These are phyloP conservation scores for Oxygymnocypris stewartii DNA, from an alignment of 2,113 vertebrate genomes.

Conservation along the genomic window DNA sequence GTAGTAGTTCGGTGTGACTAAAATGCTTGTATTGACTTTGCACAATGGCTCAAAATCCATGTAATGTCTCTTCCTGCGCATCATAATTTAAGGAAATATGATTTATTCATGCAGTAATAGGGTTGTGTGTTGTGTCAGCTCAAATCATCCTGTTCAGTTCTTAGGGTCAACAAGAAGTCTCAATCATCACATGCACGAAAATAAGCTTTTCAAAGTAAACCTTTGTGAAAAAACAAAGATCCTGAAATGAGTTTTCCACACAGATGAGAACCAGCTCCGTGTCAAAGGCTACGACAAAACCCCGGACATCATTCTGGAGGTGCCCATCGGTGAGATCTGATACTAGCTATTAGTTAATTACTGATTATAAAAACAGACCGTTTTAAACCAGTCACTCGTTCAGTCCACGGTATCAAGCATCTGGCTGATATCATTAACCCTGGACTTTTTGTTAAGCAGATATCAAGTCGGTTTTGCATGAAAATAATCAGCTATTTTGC, in stretches of 20 bases:
- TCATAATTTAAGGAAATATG: background rate
- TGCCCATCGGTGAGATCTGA: conserved; percentile 88
- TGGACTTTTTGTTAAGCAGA: background rate
- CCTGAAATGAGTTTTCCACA: conserved; percentile 49
- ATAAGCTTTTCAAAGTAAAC: background rate
- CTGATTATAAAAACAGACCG: background rate
- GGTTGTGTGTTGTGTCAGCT: no score
- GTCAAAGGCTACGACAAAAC: conserved; percentile 98
- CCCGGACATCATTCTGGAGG: conserved; percentile 97
- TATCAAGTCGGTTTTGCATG: background rate
- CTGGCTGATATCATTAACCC: background rate
- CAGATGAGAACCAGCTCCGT: conserved; percentile 98
- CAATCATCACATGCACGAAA: background rate
- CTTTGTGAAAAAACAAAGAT: no score
- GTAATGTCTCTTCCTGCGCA: background rate
- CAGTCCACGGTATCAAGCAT: background rate
- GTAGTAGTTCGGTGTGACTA: no score
- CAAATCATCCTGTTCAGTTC: background rate
- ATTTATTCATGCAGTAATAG: no score
- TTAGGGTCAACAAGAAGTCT: background rate
- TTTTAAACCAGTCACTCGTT: background rate
- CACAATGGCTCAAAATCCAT: background rate
- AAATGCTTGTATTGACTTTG: no score
- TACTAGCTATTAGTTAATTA: background rate
- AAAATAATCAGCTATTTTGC: background rate